A percentile compares a stretch with the other conserved stretches of the same genome.
Conservation (phyloP, 2,113 vertebrate species). For the Hypomesus transpacificus region DNA sequence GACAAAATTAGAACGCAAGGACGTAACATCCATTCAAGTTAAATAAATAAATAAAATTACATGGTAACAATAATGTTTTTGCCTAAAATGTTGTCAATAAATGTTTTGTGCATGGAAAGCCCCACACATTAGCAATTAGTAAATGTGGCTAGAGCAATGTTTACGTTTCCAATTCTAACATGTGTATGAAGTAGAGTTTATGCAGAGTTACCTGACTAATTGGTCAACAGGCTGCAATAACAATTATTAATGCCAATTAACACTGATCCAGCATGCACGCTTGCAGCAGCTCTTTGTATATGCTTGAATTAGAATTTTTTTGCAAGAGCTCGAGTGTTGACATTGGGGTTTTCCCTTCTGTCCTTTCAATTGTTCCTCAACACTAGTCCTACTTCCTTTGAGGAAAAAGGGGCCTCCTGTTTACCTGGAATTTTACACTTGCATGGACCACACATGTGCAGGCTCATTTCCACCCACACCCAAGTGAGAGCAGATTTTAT, state of each 20-base stretch:
- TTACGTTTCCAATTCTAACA: too few species aligned
- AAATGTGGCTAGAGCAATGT: too few species aligned
- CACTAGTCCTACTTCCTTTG: conserved; percentile 59
- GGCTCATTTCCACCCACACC: conserved; percentile 21
- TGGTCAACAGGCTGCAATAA: too few species aligned
- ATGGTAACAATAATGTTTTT: not conserved
- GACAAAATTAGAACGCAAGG: not conserved
- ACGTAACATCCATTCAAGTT: not conserved
- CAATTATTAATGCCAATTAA: too few species aligned
- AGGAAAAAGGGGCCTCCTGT: conserved; percentile 53
- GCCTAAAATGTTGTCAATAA: not conserved
- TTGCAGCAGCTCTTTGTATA: not conserved
- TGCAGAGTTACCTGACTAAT: too few species aligned
- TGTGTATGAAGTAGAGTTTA: too few species aligned
- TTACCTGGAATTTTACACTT: conserved; percentile 56
- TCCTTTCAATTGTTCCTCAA: conserved; percentile 63
- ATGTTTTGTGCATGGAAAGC: not conserved
- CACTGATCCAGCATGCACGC: not conserved
- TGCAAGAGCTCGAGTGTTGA: conserved; percentile 32
- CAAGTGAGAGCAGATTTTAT: not conserved
- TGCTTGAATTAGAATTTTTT: not conserved
- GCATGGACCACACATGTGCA: conserved; percentile 15
- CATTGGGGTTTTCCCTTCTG: conserved; percentile 63
- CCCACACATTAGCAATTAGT: not conserved
- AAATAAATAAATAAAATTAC: not conserved